These are phyloP conservation scores for Adrianichthys oophorus DNA, from an alignment of 2,797 vertebrate genomes.

Conservation along the genomic window DNA sequence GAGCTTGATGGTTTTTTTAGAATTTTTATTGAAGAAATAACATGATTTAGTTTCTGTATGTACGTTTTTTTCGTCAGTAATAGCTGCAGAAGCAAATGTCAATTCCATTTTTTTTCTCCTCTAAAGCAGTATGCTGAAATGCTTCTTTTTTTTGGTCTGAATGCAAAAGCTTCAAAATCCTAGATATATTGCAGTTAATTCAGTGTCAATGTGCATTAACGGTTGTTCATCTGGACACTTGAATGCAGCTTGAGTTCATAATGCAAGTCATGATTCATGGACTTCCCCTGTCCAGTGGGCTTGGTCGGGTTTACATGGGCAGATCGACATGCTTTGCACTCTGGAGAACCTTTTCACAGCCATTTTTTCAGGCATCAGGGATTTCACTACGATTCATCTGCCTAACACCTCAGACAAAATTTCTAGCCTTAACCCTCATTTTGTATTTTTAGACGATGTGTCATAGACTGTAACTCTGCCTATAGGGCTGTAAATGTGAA, in stretches of 20 bases:
- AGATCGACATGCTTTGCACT: conserved; percentile 79
- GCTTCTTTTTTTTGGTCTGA: conserved; percentile 45
- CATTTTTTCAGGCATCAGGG: conserved; percentile 83
- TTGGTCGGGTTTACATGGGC: conserved; percentile 66
- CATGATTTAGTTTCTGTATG: conserved; percentile 57
- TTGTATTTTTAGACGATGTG: conserved; percentile 61
- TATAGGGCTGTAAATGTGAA: conserved; percentile 66
- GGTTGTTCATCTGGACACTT: conserved; percentile 51
- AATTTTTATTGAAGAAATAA: conserved; percentile 62
- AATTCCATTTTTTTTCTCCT: conserved; percentile 33
- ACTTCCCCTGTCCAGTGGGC: conserved; percentile 61
- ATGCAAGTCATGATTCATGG: conserved; percentile 44
- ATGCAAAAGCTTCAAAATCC: conserved; percentile 43
- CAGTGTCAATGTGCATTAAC: conserved; percentile 49
- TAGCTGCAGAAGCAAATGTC: conserved; percentile 49
- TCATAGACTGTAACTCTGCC: conserved; percentile 70
- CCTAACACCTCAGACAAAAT: conserved; percentile 76
- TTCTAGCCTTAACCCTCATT: conserved; percentile 82
- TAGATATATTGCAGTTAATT: conserved; percentile 38
- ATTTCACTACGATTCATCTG: conserved; percentile 78
- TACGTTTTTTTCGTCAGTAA: conserved; percentile 40
- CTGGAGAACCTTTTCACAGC: conserved; percentile 73
- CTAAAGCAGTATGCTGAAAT: conserved; percentile 42
- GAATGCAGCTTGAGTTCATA: conserved; percentile 57
- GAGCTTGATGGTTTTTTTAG: conserved; percentile 52